These are phyloP conservation scores for Platynereis dumerilii DNA, from an alignment of 2,888 invertebrate species.

Conservation along the genomic window DNA sequence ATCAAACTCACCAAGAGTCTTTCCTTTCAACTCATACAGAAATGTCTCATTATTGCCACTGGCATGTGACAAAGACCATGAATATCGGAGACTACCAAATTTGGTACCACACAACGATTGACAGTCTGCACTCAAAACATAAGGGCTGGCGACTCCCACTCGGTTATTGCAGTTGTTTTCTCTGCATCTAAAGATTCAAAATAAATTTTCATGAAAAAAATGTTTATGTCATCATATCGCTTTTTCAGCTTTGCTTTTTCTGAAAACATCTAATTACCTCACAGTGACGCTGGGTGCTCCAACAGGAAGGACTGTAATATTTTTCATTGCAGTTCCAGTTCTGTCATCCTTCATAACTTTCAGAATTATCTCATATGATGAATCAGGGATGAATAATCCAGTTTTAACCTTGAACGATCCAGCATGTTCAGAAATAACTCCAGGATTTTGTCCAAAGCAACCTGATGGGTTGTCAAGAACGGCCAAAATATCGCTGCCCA, in stretches of 20 bases:
- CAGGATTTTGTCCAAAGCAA: background rate
- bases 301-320: background rate
- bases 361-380: background rate
- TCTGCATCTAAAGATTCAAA: background rate
- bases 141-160: background rate
- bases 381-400: background rate
- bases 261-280: background rate
- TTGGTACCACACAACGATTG: background rate
- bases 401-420: background rate
- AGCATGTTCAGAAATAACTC: background rate
- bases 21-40: too few species aligned
- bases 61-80: background rate
- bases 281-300: background rate
- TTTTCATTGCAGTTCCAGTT: background rate
- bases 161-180: background rate
- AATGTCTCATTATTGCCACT: too few species aligned
- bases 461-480: background rate
- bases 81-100: background rate
- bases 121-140: background rate
- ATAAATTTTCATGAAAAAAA: too few species aligned
- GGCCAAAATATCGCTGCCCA: background rate
- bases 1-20: too few species aligned
- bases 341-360: background rate
- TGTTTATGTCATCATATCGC: too few species aligned
- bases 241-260: too few species aligned